Base-by-base conservation (phyloP, 35 echinoderm and acorn worm genomes). In the Heliocidaris erythrogramma region DNA sequence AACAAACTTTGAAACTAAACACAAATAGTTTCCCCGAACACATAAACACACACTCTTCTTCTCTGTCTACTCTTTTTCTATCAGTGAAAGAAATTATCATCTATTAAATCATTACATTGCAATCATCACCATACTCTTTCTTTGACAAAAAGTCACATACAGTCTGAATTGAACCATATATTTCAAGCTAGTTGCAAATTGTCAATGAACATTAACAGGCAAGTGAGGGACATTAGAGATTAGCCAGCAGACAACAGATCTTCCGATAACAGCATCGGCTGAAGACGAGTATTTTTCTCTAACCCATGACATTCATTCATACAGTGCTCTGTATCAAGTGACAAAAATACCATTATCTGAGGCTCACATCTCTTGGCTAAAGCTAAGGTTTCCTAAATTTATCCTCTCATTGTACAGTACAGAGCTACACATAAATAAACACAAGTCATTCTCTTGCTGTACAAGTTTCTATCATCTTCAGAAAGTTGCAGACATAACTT, bases 311-410 rank as follows among this genome's bases (percentile, higher is more conserved):
- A 78, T 9, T 7, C 65, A 27, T 78, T 78, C 65, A 78, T 4
- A 21, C 65, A 78, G 65, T n/a, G 65, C 65, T 5, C 17, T 78
- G 65, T 78, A 78, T 78, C 65, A 27, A 78, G 65, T 78, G 65
- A 78, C 65, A 78, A 27, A 78, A 78, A 78, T n/a, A 78, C 65
- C 65, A 78, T 78, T 78, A 78, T 78, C 65, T 78, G 7, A 21
- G 1, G 27, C 65, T n/a, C 21, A 29, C 65, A 78, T 78, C 65
- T 78, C 18, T n/a, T 5, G 65, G 21, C 21, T 78, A 78, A 78
- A 78, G 65, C 65, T 78, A 78, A 78, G 65, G n/a, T 78, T 78
- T 78, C 65, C 65, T 78, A 78, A 78, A 78, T 78, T 29, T 78
- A 78, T 78, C 65, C 65, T 27, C 65, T 78, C 65, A 78, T 0